Evolutionary conservation across 2,888 invertebrate species (phyloP).

Genomic region (Drosophila nr. perissopoda): DNA sequence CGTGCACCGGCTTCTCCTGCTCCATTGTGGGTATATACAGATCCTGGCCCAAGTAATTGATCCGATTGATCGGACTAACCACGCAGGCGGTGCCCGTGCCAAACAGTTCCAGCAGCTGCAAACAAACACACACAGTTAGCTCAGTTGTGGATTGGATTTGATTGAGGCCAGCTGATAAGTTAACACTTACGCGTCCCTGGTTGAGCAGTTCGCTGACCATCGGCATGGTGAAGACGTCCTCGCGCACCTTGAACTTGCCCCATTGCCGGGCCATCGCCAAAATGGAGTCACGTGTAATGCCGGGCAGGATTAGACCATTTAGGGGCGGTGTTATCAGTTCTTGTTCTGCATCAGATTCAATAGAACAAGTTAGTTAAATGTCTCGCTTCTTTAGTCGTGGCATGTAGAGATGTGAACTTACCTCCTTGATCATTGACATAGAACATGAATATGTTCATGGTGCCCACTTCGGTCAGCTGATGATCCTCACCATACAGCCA

Average conservation of each 20-base stretch:
- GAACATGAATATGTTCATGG: slow-evolving; percentile 98
- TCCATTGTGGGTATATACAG: slow-evolving; percentile 91
- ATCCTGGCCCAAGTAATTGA: slow-evolving; percentile 90
- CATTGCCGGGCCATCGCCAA: slow-evolving; percentile 92
- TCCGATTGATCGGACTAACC: slow-evolving; percentile 95
- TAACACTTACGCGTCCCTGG: slow-evolving; percentile 91
- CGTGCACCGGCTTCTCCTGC: slow-evolving; percentile 90
- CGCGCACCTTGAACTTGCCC: slow-evolving; percentile 94
- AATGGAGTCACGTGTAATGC: slow-evolving; percentile 95
- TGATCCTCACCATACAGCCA: slow-evolving; percentile 98
- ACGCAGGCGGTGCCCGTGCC: slow-evolving; percentile 99
- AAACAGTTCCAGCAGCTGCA: slow-evolving; percentile 96
- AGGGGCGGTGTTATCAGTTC: slow-evolving; percentile 97
- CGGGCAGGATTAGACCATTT: slow-evolving; percentile 97
- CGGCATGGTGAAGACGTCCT: slow-evolving; percentile 93
- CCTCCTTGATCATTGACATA: slow-evolving; percentile 95
- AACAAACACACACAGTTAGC: neutral
- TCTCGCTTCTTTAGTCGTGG: too few relatives aligned
- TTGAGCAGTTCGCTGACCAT: slow-evolving; percentile 90
- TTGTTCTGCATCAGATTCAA: slow-evolving; percentile 87
- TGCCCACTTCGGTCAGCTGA: slow-evolving; percentile 97
- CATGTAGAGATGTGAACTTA: slow-evolving; percentile 83
- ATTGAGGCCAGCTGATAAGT: neutral
- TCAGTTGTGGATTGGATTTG: neutral
- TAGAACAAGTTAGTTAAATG: neutral